These are phyloP conservation scores for Neocrepidodera transversa DNA, from an alignment of 2,888 invertebrate species.

Conservation along the genomic window DNA sequence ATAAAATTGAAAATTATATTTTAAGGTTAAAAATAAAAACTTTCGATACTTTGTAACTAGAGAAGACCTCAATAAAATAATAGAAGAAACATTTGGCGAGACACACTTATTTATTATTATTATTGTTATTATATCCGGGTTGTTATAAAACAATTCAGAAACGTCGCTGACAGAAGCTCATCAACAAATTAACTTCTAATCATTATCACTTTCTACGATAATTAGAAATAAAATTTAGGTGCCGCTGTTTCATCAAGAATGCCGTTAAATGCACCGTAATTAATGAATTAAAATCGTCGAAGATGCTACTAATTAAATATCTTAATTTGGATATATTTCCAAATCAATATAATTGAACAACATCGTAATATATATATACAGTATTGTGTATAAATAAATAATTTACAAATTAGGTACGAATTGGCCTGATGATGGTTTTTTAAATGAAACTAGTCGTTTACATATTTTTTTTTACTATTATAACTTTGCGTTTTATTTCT, in stretches of 20 bases:
- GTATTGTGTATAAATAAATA: too few species aligned
- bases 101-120: background rate
- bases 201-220: slow-evolving; percentile 26
- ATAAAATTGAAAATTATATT: too few species aligned
- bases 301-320: slow-evolving; percentile 23
- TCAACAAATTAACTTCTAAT: slow-evolving; percentile 27
- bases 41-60: too few species aligned
- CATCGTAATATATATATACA: too few species aligned
- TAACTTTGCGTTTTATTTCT: too few species aligned
- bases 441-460: too few species aligned
- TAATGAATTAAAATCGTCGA: slow-evolving; percentile 3
- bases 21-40: too few species aligned
- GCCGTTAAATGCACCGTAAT: slow-evolving; percentile 15
- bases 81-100: background rate
- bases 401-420: too few species aligned
- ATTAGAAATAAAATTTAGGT: slow-evolving; percentile 22
- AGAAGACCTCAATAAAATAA: too few species aligned
- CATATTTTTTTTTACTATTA: too few species aligned
- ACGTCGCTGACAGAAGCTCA: slow-evolving; percentile 4
- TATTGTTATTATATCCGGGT: slow-evolving; percentile 17
- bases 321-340: slow-evolving; percentile 24
- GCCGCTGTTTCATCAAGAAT: slow-evolving; percentile 22
- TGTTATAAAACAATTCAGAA: slow-evolving; percentile 21
- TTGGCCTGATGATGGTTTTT: too few species aligned
- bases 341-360: too few species aligned